Conservation (phyloP, 2,888 invertebrate genomes). For the Lepeophtheirus nordmannii region DNA sequence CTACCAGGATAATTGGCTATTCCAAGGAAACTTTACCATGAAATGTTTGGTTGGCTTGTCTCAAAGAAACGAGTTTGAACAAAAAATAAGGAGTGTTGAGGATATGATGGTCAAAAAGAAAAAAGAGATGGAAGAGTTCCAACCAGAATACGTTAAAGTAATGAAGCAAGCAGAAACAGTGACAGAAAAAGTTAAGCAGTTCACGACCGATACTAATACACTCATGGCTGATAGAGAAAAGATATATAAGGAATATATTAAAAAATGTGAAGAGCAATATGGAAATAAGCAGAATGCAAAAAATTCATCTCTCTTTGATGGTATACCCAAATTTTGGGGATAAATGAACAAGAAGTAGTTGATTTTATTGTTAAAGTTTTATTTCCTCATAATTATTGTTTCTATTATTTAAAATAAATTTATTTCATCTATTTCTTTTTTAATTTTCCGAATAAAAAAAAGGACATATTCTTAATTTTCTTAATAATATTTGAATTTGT, state of each 20-base stretch:
- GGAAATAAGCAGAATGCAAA: not conserved
- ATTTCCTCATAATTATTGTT: too few relatives aligned
- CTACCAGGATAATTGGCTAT: conserved; percentile 24
- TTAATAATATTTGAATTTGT: not conserved
- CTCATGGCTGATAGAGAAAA: conserved; percentile 15
- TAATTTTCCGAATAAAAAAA: too few relatives aligned
- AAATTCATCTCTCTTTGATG: not conserved
- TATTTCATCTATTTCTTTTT: too few relatives aligned
- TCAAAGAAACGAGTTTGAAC: not conserved
- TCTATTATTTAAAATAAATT: too few relatives aligned
- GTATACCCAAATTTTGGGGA: not conserved
- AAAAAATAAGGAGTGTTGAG: conserved; percentile 5
- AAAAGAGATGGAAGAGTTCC: conserved; percentile 22
- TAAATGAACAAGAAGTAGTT: not conserved
- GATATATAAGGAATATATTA: conserved; percentile 18
- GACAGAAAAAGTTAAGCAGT: conserved; percentile 16
- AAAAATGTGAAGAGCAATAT: conserved; percentile 12
- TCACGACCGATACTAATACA: conserved; percentile 13
- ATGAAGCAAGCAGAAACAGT: conserved; percentile 20
- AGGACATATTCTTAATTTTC: too few relatives aligned
- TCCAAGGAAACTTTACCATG: conserved; percentile 16
- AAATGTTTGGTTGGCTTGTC: conserved; percentile 18
- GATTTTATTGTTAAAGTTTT: not conserved
- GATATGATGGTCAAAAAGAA: conserved; percentile 18
- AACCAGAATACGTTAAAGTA: conserved; percentile 19